A percentile compares a stretch with the other conserved stretches of the same genome.
Evolutionary conservation across 2,888 invertebrate species (phyloP).

Genomic region (Syrphus vitripennis): DNA sequence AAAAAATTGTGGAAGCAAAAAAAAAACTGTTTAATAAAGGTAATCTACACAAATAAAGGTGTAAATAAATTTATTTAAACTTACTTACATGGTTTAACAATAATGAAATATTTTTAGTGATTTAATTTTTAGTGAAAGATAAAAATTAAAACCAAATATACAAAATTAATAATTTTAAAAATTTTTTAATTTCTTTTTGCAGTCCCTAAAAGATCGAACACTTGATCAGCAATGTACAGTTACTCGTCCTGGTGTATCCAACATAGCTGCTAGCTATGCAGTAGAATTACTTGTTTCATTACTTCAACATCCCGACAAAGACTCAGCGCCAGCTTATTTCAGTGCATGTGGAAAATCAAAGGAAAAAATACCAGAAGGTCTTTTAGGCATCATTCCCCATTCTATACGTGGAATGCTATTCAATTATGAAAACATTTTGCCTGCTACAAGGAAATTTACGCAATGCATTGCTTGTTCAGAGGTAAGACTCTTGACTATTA

Average conservation of each 20-base stretch:
- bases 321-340: slow-evolving; percentile 86
- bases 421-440: slow-evolving; percentile 90
- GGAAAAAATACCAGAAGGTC: slow-evolving; percentile 82
- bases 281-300: slow-evolving; percentile 94
- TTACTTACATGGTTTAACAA: too few species aligned
- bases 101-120: too few species aligned
- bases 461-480: slow-evolving; percentile 97
- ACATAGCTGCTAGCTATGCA: slow-evolving; percentile 93
- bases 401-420: slow-evolving; percentile 96
- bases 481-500: slow-evolving; percentile 71
- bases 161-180: neutral
- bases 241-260: slow-evolving; percentile 95
- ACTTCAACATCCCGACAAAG: slow-evolving; percentile 90
- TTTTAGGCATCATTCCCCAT: slow-evolving; percentile 94
- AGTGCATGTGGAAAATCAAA: slow-evolving; percentile 74
- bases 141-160: too few species aligned
- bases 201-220: slow-evolving; percentile 95
- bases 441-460: slow-evolving; percentile 92
- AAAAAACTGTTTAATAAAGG: too few species aligned
- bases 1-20: too few species aligned
- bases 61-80: too few species aligned
- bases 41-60: too few species aligned
- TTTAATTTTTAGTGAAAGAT: too few species aligned
- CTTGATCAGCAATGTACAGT: slow-evolving; percentile 99
- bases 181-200: slow-evolving; percentile 75